phyloP scores from a whole-genome alignment of 2,797 vertebrate genomes.

The Miopithecus talapoin region DNA sequence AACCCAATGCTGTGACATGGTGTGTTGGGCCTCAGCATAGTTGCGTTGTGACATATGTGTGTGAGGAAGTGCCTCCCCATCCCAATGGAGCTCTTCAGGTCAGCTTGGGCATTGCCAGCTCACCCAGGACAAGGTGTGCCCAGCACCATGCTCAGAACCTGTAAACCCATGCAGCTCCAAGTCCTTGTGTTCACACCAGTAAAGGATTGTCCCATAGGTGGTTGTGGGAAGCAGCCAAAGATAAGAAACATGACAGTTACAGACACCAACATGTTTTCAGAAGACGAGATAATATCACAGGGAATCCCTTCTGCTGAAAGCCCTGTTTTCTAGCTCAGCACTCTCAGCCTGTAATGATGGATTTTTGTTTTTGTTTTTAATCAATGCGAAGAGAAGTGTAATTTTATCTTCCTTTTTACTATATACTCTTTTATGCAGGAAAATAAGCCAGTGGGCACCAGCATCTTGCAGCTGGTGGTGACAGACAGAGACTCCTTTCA shows the following conservation, averaged over 20 bases:
- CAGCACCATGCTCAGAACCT: background rate
- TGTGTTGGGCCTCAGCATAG: background rate
- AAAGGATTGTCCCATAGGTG: background rate
- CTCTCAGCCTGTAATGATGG: background rate
- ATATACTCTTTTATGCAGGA: constrained; percentile 86
- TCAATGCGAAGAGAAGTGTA: constrained; percentile 48
- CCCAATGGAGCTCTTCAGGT: background rate
- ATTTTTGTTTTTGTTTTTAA: constrained; percentile 25
- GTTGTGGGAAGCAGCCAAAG: background rate
- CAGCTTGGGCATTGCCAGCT: background rate
- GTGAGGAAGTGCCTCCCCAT: background rate
- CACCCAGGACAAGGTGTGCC: background rate
- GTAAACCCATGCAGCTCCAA: background rate
- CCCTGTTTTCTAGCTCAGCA: background rate
- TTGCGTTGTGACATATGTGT: background rate
- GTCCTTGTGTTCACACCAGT: background rate
- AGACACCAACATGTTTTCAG: background rate
- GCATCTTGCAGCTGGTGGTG: constrained; percentile 94
- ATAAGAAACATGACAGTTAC: background rate
- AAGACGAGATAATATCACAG: background rate
- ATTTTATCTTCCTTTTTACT: constrained; percentile 78
- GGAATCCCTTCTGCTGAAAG: background rate
- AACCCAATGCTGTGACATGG: background rate
- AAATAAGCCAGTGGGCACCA: constrained; percentile 96
- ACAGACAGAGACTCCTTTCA: constrained; percentile 95